These are phyloP conservation scores for Tragopan temminckii DNA, from an alignment of 2,797 vertebrate genomes.

Conservation along the genomic window DNA sequence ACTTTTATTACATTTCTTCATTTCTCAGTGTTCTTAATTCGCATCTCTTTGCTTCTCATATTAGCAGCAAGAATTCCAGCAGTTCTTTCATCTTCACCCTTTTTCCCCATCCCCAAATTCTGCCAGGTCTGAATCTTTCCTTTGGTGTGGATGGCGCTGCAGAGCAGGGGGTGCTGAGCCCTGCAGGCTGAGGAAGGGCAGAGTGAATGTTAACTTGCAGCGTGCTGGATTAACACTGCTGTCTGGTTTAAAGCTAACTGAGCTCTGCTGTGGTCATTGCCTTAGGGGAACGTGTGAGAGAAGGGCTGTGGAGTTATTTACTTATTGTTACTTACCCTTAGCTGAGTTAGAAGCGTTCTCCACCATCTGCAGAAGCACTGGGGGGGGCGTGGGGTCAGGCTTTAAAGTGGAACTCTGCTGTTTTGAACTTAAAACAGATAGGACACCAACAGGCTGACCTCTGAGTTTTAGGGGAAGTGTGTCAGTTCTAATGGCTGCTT, in stretches of 20 bases:
- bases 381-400: too few species aligned
- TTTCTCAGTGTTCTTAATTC: background rate
- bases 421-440: background rate
- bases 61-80: background rate
- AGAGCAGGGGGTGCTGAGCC: background rate
- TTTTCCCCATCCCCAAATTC: background rate
- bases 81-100: background rate
- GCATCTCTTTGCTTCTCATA: background rate
- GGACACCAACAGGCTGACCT: too few species aligned
- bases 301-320: fast-evolving
- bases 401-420: background rate
- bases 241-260: background rate
- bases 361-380: background rate
- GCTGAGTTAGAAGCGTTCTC: fast-evolving
- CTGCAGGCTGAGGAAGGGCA: background rate
- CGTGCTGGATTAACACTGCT: fast-evolving
- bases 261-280: background rate
- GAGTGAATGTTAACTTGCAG: background rate
- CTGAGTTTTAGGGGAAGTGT: fast-evolving
- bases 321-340: background rate
- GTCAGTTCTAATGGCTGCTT: background rate
- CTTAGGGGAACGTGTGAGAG: background rate
- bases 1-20: conserved; percentile 7
- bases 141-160: fast-evolving
- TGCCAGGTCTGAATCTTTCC: background rate